Percentiles rank a stretch among this genome's conserved stretches.
These are phyloP conservation scores for Paralichthys olivaceus DNA, from an alignment of 2,113 vertebrate species.

Conservation along the genomic window DNA sequence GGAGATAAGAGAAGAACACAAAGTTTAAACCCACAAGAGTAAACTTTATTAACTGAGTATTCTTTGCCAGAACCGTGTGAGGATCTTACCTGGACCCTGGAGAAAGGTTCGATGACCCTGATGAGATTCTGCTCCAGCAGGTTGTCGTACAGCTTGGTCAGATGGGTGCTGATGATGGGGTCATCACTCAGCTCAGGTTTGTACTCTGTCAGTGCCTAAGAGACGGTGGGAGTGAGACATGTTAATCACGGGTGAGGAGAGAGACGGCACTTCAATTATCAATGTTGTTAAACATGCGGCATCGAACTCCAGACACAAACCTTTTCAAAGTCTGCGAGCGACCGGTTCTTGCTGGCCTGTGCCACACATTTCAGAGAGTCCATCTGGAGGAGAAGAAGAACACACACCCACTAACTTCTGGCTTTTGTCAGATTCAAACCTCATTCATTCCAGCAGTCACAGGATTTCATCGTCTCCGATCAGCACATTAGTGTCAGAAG, in stretches of 20 bases:
- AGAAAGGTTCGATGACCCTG: conserved; percentile 96
- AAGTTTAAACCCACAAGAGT: neutral
- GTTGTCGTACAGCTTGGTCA: conserved; percentile 95
- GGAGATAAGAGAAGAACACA: neutral
- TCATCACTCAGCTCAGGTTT: conserved; percentile 94
- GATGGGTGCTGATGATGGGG: conserved; percentile 94
- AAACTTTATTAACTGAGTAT: neutral
- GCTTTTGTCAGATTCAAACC: too few species aligned
- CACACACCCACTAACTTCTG: neutral
- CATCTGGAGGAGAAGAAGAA: conserved; percentile 80
- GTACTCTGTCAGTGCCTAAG: conserved; percentile 93
- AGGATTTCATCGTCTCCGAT: too few species aligned
- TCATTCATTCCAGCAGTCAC: too few species aligned
- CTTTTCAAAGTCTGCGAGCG: conserved; percentile 96
- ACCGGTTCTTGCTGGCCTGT: conserved; percentile 96
- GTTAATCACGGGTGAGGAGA: neutral
- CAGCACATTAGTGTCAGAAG: too few species aligned
- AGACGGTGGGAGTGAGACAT: neutral
- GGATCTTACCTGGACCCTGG: conserved; percentile 91
- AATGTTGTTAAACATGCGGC: neutral
- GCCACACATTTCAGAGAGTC: conserved; percentile 96
- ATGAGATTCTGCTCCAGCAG: conserved; percentile 98
- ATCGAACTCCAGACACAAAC: conserved; percentile 73
- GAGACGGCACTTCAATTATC: neutral
- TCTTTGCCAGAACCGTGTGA: neutral